Evolutionary conservation across 2,797 vertebrate genomes (phyloP).

Genomic region (Cichlasoma orientale): DNA sequence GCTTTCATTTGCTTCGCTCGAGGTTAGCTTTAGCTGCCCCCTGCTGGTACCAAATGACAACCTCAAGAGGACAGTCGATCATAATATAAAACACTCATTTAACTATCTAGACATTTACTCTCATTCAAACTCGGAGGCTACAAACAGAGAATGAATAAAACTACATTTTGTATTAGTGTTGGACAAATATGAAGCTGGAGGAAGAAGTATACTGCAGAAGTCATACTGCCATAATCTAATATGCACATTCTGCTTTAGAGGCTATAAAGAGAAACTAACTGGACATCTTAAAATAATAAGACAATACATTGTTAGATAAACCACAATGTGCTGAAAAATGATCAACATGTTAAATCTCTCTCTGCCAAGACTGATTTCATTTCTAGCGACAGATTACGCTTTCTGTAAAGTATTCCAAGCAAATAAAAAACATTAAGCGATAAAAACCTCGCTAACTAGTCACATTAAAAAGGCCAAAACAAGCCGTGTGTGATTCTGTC

Average conservation of each 20-base stretch:
- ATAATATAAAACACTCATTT: not conserved
- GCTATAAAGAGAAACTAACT: not conserved
- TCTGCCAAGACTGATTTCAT: not conserved
- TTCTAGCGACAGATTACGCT: not conserved
- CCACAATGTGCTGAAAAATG: not conserved
- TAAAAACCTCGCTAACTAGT: not conserved
- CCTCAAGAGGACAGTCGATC: not conserved
- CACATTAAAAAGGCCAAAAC: not conserved
- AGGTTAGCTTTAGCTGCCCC: slow-evolving; percentile 21
- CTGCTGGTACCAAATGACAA: slow-evolving; percentile 42
- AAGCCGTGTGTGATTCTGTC: not conserved
- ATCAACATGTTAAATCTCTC: not conserved
- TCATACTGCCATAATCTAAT: not conserved
- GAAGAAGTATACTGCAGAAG: not conserved
- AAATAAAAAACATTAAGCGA: not conserved
- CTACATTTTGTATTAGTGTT: not conserved
- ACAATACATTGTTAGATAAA: not conserved
- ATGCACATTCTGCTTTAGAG: not conserved
- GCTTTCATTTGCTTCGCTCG: not conserved
- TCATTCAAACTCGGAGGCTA: not conserved
- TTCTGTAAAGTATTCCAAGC: not conserved
- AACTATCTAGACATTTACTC: not conserved
- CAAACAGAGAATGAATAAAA: not conserved
- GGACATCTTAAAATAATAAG: no score
- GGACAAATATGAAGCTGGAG: not conserved